phyloP scores from a whole-genome alignment of 2,797 vertebrate species.

The Cossypha caffra region DNA sequence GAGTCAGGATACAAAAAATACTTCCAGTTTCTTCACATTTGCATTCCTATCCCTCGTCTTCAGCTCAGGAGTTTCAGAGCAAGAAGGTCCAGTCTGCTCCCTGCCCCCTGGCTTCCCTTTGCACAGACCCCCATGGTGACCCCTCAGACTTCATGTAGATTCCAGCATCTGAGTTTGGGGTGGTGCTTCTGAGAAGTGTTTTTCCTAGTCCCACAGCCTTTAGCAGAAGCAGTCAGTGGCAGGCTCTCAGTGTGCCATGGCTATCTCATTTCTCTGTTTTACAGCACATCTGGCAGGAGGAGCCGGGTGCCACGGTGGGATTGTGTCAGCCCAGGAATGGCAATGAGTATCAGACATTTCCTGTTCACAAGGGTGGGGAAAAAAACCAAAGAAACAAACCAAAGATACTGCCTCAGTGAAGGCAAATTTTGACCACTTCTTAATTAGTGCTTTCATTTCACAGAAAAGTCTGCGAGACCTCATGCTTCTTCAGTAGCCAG shows the following conservation, averaged over 20 bases:
- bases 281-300: neutral
- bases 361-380: neutral
- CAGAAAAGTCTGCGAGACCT: neutral
- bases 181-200: neutral
- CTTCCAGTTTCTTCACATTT: neutral
- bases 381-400: neutral
- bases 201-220: neutral
- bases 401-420: neutral
- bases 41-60: neutral
- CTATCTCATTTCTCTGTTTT: neutral
- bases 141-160: rapidly evolving
- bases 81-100: neutral
- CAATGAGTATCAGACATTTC: neutral
- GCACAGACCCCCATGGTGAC: rapidly evolving
- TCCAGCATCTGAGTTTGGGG: rapidly evolving
- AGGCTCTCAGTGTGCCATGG: neutral
- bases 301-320: neutral
- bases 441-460: neutral
- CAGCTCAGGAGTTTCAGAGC: neutral
- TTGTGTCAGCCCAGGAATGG: neutral
- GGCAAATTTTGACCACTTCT: neutral
- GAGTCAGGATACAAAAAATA: neutral
- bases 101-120: neutral
- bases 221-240: neutral
- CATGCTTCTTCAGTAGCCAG: neutral